Evolutionary conservation across 1,140 invertebrate species (phyloP), one percentile per base, ranked within the genome.

Genomic region (Tetraneura akinire): DNA sequence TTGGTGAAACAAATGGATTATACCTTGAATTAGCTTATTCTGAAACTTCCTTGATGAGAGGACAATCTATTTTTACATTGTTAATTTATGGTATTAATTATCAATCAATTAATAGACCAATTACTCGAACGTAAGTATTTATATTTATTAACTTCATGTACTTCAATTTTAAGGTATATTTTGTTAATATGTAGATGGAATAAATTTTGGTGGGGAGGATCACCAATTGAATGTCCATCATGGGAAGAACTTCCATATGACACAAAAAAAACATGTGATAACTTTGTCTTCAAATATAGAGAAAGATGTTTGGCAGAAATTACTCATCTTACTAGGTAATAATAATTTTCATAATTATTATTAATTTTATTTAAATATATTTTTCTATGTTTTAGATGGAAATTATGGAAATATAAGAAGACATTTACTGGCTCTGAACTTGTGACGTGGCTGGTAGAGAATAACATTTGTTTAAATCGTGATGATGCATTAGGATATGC

Each of bases 271-370:
- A 91, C 95, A 64, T 95, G 95, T 84, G 93, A 96, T 81, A 94
- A 97, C 85, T 98, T 97, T 86, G 90, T 90, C 26, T 91, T 89
- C 42, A 93, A 96, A 85, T 92, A 97, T 85, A 87, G 94, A 84
- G 89, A 91, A 13, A 92, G 92, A 82, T 97, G 95, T 87, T 89
- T 89, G 66, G 87, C 89, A 81, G 91, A 92, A 57, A 94, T 97
- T 84, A 91, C 93, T 21, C 89, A 89, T 83, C 91, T 93, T 85
- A 89, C 88, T 86, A 89, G 88, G 89, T 91, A 85, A 1, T 66
- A 23, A 5, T 45, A 16, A 23, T 80, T 85, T 76, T 86, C 84
- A 84, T 42, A 0, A 42, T 45, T 26, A 23, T 80, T 85, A 74
- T 86, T 85, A 84, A 21, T 0, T 42, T 37, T 5, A 14, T 64